Base-by-base conservation (phyloP, 1,140 invertebrate species). In the Bombus consobrinus region DNA sequence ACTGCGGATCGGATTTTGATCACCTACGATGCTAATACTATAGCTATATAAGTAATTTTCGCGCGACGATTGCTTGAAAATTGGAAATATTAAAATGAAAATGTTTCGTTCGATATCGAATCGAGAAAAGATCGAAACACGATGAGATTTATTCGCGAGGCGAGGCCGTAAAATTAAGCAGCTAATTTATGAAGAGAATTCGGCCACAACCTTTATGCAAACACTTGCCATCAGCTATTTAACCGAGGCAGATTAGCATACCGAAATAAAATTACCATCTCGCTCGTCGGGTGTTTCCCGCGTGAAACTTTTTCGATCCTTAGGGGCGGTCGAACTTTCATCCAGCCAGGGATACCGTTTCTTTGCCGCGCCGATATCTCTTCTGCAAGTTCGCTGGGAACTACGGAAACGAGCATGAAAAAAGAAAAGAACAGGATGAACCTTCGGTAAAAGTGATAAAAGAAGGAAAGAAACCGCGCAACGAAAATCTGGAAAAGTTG, bases 231-330 rank as follows among this genome's bases (percentile, higher is more conserved):
- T 64, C 62, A 13, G 39, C 28, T 66, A 66, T 68, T 79, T 43
- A 68, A 79, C n/a, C 57, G 9, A 18, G 15, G 1, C 41, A 15
- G 43, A 68, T 79, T 66, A 68, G 28, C 71, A 64, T 47, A 28
- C 1, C 72, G 43, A 66, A 83, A 53, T 32, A 69, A 69, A 83
- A 68, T 83, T 69, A 69, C 74, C 73, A 83, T 68, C 64, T 28
- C 25, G 1, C 25, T 47, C 3, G 4, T 5, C 34, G 28, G n/a
- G 0, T 34, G 39, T 83, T 41, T n/a, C 37, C n/a, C 34, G 5
- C 41, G 39, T 22, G 32, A n/a, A 76, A 76, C 37, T 83, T 83
- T 37, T 32, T 47, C 39, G 57, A 75, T 75, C 57, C 32, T 73
- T 34, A 9, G 34, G 34, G 18, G 12, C 22, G 28, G 22, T 34